phyloP scores from a whole-genome alignment of 1,140 invertebrate species.

The Ceratoteleas bidentatus region DNA sequence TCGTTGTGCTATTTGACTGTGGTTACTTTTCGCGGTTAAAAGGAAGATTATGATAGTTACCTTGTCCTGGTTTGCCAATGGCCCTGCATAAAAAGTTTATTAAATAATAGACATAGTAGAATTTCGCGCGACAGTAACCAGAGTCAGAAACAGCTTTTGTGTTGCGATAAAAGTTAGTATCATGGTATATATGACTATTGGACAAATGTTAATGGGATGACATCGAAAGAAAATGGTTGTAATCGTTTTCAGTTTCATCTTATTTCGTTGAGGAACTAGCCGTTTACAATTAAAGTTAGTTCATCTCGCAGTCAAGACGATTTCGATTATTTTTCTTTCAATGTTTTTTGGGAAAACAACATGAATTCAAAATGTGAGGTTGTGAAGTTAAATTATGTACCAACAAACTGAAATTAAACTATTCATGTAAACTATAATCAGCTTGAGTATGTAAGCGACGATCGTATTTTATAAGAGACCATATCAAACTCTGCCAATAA shows the following conservation, averaged over 20 bases:
- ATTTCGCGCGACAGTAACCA: conserved; percentile 32
- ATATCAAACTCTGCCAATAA: no score
- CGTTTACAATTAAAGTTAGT: no score
- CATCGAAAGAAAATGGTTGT: conserved; percentile 26
- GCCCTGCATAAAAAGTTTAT: conserved; percentile 36
- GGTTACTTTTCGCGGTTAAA: conserved; percentile 18
- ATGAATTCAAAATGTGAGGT: no score
- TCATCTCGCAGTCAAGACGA: no score
- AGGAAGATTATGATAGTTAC: conserved; percentile 41
- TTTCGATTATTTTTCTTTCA: no score
- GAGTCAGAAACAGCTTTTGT: conserved; percentile 25
- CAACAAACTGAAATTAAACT: no score
- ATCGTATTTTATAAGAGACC: no score
- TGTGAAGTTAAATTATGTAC: no score
- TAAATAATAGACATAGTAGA: conserved; percentile 32
- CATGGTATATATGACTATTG: conserved; percentile 9
- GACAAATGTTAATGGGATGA: conserved; percentile 1
- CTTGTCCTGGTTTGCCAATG: conserved; percentile 30
- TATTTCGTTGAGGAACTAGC: no score
- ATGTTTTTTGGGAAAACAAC: no score
- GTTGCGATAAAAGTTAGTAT: conserved; percentile 30
- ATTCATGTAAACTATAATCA: no score
- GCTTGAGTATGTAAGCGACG: no score
- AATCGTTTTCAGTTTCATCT: background rate
- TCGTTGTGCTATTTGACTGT: conserved; percentile 23